A percentile compares a stretch with the other conserved stretches of the same genome.
Evolutionary conservation across 2,113 vertebrate species (phyloP).

Genomic region (Coreoperca whiteheadi): DNA sequence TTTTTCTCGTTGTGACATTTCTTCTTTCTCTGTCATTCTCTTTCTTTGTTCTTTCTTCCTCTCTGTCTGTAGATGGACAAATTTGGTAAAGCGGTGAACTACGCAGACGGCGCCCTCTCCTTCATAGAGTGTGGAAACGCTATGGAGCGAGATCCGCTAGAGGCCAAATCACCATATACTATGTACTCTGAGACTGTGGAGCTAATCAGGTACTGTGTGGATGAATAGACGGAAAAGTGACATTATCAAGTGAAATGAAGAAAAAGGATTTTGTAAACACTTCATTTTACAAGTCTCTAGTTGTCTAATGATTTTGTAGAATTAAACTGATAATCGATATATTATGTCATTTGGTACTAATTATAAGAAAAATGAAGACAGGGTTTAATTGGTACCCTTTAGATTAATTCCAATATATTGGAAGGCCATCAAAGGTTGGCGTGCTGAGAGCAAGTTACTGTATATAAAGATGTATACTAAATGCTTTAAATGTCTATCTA

Average conservation of each 20-base stretch:
- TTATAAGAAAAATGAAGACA: background rate
- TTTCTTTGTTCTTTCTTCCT: background rate
- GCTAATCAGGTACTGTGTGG: slow-evolving; percentile 91
- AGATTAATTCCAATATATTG: background rate
- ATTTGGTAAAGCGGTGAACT: slow-evolving; percentile 98
- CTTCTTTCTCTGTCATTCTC: background rate
- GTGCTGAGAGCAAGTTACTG: background rate
- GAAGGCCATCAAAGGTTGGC: background rate
- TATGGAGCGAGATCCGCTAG: slow-evolving; percentile 97
- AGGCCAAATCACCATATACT: slow-evolving; percentile 97
- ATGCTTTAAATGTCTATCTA: background rate
- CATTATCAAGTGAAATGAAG: background rate
- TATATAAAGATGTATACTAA: background rate
- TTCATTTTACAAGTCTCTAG: background rate
- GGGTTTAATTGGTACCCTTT: background rate
- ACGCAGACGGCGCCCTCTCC: slow-evolving; percentile 95
- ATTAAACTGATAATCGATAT: background rate
- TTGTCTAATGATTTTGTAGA: background rate
- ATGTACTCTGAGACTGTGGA: slow-evolving; percentile 99
- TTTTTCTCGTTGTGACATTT: background rate
- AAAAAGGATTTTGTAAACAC: background rate
- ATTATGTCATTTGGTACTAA: background rate
- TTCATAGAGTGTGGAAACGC: slow-evolving; percentile 98
- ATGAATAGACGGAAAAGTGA: background rate
- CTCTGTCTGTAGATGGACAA: slow-evolving; percentile 89